Percentiles rank a stretch among this genome's conserved stretches.
phyloP scores from a whole-genome alignment of 2,113 vertebrate species.

The Callospermophilus lateralis region DNA sequence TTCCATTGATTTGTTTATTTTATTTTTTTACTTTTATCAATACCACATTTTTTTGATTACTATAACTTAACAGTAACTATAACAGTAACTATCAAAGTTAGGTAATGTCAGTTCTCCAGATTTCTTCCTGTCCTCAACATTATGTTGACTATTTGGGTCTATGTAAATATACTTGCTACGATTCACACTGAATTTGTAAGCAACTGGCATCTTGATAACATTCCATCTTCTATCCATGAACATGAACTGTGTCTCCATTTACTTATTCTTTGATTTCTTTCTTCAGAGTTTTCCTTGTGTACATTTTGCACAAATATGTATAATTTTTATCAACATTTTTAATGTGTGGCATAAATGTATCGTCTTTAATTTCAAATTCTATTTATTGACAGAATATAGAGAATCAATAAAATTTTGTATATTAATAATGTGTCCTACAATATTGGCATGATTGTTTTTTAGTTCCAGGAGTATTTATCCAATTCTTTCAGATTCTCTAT shows the following conservation, averaged over 20 bases:
- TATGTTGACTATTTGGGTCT: neutral
- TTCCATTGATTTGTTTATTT: neutral
- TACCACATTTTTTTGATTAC: neutral
- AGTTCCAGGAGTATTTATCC: neutral
- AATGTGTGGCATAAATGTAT: neutral
- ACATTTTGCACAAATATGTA: neutral
- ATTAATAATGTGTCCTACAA: neutral
- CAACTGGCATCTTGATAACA: neutral
- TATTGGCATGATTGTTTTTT: neutral
- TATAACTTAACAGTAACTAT: neutral
- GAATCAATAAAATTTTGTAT: neutral
- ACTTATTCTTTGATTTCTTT: neutral
- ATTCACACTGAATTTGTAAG: neutral
- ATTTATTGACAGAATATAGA: neutral
- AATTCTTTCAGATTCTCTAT: neutral
- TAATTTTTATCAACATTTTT: neutral
- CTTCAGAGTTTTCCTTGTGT: neutral
- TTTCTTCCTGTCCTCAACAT: neutral
- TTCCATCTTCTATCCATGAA: neutral
- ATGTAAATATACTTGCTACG: neutral
- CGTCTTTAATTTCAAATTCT: neutral
- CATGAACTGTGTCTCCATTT: neutral
- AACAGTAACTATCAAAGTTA: neutral
- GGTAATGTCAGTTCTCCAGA: neutral
- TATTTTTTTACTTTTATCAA: neutral